Conservation (phyloP, 2,888 invertebrate species). For the Orthosia incerta region DNA sequence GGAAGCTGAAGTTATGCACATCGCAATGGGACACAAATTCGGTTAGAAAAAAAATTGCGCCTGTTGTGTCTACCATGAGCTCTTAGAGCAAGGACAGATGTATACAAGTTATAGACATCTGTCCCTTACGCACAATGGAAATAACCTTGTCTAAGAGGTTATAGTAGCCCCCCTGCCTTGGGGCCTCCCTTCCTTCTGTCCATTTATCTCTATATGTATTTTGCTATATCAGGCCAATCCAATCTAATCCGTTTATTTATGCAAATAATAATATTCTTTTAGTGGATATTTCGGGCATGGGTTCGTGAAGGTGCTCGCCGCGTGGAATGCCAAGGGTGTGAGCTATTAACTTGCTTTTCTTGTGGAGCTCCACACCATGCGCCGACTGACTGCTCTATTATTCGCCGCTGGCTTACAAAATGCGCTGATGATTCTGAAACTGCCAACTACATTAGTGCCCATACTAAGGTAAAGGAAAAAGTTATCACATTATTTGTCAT, state of each 20-base stretch:
- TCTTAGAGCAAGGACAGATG: too few relatives aligned
- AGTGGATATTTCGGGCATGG: constrained; percentile 96
- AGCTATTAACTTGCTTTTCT: constrained; percentile 97
- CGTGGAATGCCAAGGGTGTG: constrained; percentile 97
- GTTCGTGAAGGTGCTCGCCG: constrained; percentile 94
- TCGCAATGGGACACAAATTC: too few relatives aligned
- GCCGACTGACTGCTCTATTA: constrained; percentile 98
- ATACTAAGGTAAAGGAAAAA: constrained; percentile 94
- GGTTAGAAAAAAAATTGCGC: too few relatives aligned
- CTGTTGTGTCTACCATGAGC: too few relatives aligned
- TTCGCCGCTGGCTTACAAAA: constrained; percentile 99
- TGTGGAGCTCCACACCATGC: constrained; percentile 99
- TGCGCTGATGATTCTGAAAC: constrained; percentile 99
- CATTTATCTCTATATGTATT: too few relatives aligned
- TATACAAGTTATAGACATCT: too few relatives aligned
- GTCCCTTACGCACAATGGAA: too few relatives aligned
- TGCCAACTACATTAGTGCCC: constrained; percentile 99
- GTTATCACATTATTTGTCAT: background rate
- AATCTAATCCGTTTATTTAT: background rate
- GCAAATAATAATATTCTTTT: constrained; percentile 38
- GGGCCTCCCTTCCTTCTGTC: too few relatives aligned
- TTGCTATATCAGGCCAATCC: too few relatives aligned
- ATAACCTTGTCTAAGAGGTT: too few relatives aligned
- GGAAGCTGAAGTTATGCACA: too few relatives aligned
- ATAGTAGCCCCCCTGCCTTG: too few relatives aligned